Conservation (phyloP, 2,888 invertebrate genomes). For the Diaprepes abbreviatus region DNA sequence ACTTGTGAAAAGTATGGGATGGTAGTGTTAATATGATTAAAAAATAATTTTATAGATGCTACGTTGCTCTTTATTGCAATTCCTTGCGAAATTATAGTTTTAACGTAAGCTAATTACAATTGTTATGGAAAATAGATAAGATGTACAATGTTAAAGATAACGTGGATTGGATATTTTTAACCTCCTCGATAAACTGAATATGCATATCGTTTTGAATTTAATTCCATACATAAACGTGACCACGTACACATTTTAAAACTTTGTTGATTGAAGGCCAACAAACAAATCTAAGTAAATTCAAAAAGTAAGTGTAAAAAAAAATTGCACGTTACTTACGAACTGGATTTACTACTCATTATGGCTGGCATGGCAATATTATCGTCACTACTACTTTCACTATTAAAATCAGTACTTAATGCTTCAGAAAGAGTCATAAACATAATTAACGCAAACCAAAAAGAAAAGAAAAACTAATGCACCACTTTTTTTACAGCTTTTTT, state of each 20-base stretch:
- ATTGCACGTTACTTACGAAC: slow-evolving; percentile 59
- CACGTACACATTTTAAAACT: neutral
- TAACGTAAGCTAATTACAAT: neutral
- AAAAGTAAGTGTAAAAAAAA: no score
- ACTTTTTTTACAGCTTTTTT: slow-evolving; percentile 7
- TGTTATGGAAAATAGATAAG: neutral
- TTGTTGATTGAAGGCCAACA: neutral
- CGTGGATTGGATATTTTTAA: neutral
- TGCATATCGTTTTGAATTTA: neutral
- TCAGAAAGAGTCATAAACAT: slow-evolving; percentile 68
- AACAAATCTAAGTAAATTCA: no score
- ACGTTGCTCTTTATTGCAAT: neutral
- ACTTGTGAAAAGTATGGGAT: neutral
- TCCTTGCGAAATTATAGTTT: neutral
- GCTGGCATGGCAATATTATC: slow-evolving; percentile 65
- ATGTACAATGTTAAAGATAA: neutral
- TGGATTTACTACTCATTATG: slow-evolving; percentile 64
- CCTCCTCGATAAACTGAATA: slow-evolving; percentile 6
- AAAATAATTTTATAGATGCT: no score
- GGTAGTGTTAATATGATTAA: no score
- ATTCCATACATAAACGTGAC: neutral
- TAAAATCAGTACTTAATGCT: slow-evolving; percentile 63
- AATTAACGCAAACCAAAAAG: slow-evolving; percentile 61
- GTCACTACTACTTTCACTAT: slow-evolving; percentile 57
- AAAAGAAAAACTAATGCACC: slow-evolving; percentile 29